These are phyloP conservation scores for Ochlodes sylvanus DNA, from an alignment of 2,888 invertebrate genomes.

Conservation along the genomic window DNA sequence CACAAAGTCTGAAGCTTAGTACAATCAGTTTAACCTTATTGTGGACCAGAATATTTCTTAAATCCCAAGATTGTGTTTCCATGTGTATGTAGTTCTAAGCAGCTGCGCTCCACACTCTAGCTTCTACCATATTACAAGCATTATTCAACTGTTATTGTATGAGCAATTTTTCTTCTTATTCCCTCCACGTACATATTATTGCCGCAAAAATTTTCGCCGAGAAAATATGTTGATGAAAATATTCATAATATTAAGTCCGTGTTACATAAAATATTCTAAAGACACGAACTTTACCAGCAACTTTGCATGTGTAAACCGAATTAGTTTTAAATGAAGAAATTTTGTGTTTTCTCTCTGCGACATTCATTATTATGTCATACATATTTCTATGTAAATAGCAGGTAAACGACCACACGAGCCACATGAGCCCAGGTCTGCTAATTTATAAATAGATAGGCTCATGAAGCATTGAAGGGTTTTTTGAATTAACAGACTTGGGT, in stretches of 20 bases:
- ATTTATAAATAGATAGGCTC: too few relatives aligned
- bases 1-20: too few relatives aligned
- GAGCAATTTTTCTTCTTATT: constrained; percentile 14
- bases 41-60: too few relatives aligned
- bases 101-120: background rate
- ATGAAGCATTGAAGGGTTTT: too few relatives aligned
- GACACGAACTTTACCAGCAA: background rate
- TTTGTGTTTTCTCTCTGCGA: too few relatives aligned
- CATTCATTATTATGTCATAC: too few relatives aligned
- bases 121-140: constrained; percentile 5
- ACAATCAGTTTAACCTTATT: too few relatives aligned
- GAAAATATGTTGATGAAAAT: constrained; percentile 12
- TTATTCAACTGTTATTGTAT: constrained; percentile 9
- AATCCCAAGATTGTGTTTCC: background rate
- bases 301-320: background rate
- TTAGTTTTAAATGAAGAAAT: too few relatives aligned
- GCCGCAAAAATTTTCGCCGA: constrained; percentile 1
- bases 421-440: too few relatives aligned
- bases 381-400: too few relatives aligned
- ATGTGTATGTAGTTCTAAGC: background rate
- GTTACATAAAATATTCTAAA: background rate
- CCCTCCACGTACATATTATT: constrained; percentile 17
- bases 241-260: background rate
- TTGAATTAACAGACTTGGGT: too few relatives aligned
- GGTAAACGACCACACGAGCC: too few relatives aligned